These are phyloP conservation scores for Orthosia gracilis DNA, from an alignment of 2,888 invertebrate genomes.

Conservation along the genomic window DNA sequence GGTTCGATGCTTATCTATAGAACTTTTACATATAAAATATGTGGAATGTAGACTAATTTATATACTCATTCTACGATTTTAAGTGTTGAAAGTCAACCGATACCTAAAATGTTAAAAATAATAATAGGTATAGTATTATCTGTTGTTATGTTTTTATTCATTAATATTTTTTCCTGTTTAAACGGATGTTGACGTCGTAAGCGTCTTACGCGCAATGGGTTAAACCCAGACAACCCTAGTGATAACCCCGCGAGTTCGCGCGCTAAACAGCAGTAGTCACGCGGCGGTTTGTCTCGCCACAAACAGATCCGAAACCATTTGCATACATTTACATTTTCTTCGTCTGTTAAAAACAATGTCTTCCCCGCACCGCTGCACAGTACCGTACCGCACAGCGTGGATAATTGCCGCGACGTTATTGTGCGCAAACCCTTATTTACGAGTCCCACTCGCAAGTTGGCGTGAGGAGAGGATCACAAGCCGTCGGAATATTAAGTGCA, in stretches of 20 bases:
- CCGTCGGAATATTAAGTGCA: slow-evolving; percentile 51
- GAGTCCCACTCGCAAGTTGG: slow-evolving; percentile 28
- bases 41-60: not conserved
- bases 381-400: slow-evolving; percentile 25
- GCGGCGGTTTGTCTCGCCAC: slow-evolving; percentile 37
- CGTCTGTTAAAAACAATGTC: slow-evolving; percentile 66
- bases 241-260: not conserved
- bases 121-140: not conserved
- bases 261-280: not conserved
- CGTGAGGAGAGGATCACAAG: slow-evolving; percentile 64
- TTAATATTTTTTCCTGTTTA: not conserved
- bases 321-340: slow-evolving; percentile 79
- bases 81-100: not conserved
- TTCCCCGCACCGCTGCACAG: slow-evolving; percentile 14
- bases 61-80: not conserved
- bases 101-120: not conserved
- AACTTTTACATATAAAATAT: too few species aligned
- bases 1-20: too few species aligned
- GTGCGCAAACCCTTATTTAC: slow-evolving; percentile 63
- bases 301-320: slow-evolving; percentile 70
- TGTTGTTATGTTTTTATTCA: too few species aligned
- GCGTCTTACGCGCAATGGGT: not conserved
- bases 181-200: not conserved
- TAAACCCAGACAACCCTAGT: not conserved
- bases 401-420: slow-evolving; percentile 63